A percentile compares a stretch with the other conserved stretches of the same genome.
Evolutionary conservation across 2,888 invertebrate genomes (phyloP).

Genomic region (Hedya salicella): DNA sequence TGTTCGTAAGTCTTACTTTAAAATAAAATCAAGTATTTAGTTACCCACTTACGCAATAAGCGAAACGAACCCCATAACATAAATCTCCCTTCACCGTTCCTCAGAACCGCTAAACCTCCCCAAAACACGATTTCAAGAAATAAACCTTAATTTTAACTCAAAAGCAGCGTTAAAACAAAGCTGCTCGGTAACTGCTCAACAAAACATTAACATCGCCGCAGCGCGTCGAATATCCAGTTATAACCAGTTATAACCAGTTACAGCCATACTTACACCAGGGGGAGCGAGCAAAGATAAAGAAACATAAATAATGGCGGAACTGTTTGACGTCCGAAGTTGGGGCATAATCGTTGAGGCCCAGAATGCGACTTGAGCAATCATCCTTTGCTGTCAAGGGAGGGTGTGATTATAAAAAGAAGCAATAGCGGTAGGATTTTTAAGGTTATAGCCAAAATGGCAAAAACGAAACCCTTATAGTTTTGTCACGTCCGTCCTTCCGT

Average conservation of each 20-base stretch:
- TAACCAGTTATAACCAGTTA: conserved; percentile 6
- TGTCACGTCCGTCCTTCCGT: no score
- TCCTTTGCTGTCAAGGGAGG: conserved; percentile 32
- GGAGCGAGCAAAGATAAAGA: conserved; percentile 31
- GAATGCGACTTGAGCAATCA: conserved; percentile 39
- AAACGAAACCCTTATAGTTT: no score
- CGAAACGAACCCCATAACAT: background rate
- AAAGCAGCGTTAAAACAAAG: conserved; percentile 31
- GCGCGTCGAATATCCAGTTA: conserved; percentile 30
- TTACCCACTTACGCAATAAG: background rate
- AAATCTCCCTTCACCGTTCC: background rate
- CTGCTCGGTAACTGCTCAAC: conserved; percentile 23
- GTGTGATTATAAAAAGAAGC: background rate
- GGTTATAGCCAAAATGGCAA: no score
- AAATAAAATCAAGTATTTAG: background rate
- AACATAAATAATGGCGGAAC: conserved; percentile 36
- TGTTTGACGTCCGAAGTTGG: conserved; percentile 38
- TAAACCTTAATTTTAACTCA: conserved; percentile 3
- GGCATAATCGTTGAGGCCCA: conserved; percentile 35
- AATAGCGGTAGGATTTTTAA: conserved; percentile 1
- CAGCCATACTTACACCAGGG: background rate
- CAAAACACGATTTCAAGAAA: background rate
- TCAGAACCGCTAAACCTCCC: background rate
- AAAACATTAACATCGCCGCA: conserved; percentile 33
- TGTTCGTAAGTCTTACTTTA: background rate